Conservation (phyloP, 2,113 vertebrate genomes). For the Pyrgilauda ruficollis region DNA sequence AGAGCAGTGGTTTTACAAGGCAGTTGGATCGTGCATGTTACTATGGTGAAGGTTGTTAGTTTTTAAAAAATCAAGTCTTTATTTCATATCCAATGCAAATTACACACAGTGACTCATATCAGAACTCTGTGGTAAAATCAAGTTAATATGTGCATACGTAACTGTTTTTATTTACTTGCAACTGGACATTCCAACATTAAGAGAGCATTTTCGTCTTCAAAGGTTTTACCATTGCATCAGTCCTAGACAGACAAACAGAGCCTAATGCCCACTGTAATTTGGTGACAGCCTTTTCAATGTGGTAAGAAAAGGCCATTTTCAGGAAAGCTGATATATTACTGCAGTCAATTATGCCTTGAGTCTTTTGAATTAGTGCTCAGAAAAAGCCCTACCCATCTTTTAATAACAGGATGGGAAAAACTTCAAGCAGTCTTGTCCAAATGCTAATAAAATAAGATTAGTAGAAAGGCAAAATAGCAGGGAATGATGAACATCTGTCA, state of each 20-base stretch:
- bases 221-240: background rate
- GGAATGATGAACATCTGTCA: constrained; percentile 4
- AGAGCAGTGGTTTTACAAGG: constrained; percentile 12
- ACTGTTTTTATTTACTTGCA: background rate
- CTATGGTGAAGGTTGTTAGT: constrained; percentile 53
- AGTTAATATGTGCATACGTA: background rate
- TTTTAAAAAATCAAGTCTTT: constrained; percentile 1
- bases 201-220: background rate
- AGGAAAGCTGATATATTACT: constrained; percentile 5
- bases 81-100: constrained; percentile 40
- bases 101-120: constrained; percentile 33
- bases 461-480: background rate
- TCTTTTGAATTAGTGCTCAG: background rate
- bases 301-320: constrained; percentile 9
- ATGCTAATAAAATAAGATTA: constrained; percentile 31
- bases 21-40: constrained; percentile 26
- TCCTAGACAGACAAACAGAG: background rate
- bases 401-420: background rate
- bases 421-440: constrained; percentile 26
- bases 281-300: background rate
- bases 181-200: background rate
- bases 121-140: constrained; percentile 11
- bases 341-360: background rate
- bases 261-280: background rate
- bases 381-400: background rate